Conservation (phyloP, 1,140 invertebrate genomes). For the Tyrophagus putrescentiae region DNA sequence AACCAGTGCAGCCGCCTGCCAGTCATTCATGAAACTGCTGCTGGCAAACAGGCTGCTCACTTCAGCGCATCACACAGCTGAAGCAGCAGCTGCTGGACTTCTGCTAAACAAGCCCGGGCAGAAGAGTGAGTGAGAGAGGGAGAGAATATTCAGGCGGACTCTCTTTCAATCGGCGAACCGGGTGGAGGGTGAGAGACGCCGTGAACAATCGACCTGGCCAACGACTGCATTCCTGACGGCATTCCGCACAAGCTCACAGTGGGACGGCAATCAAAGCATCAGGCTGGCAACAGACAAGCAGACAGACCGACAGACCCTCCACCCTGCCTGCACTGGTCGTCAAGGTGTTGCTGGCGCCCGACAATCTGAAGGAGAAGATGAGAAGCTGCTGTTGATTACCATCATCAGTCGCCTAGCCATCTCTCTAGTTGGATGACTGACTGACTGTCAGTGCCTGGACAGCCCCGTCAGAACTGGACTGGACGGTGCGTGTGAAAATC, state of each 20-base stretch:
- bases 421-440: no score
- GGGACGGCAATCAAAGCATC: no score
- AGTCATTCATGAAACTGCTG: no score
- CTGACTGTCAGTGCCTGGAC: no score
- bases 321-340: neutral
- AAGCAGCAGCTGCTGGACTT: neutral
- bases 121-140: neutral
- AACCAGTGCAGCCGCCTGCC: no score
- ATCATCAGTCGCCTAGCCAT: neutral
- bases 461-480: no score
- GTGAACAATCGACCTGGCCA: neutral
- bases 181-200: neutral
- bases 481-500: no score
- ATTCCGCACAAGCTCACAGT: no score
- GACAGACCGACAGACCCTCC: neutral
- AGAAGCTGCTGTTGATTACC: neutral
- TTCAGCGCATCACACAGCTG: neutral
- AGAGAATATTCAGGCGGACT: neutral
- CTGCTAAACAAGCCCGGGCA: neutral
- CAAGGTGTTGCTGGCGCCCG: neutral
- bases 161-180: neutral
- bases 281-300: no score
- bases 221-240: conserved; percentile 15
- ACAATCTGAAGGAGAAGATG: neutral
- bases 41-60: neutral